These are phyloP conservation scores for Lepidurus packardi DNA, from an alignment of 1,140 invertebrate species.

Conservation along the genomic window DNA sequence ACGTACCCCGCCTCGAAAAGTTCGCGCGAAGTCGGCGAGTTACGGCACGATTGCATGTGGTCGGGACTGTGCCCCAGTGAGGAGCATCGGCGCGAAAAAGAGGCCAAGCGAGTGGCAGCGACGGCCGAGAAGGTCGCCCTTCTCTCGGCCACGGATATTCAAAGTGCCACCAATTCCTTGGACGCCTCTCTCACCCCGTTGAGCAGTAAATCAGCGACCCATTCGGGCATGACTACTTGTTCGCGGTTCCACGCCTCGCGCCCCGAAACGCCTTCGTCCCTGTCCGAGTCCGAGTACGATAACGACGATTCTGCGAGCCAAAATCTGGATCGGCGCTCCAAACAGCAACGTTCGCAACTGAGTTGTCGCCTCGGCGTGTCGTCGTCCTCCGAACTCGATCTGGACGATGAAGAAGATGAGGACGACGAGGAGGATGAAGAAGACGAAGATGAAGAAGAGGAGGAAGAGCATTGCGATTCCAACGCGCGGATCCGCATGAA, in stretches of 20 bases:
- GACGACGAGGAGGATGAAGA: constrained; percentile 46
- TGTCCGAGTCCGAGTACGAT: constrained; percentile 35
- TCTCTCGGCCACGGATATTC: not conserved
- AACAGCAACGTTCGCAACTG: constrained; percentile 28
- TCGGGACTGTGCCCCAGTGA: constrained; percentile 49
- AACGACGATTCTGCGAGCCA: constrained; percentile 30
- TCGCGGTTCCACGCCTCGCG: constrained; percentile 28
- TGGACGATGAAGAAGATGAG: constrained; percentile 39
- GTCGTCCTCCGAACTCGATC: constrained; percentile 39
- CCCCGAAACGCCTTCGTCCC: constrained; percentile 33
- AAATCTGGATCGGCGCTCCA: not conserved
- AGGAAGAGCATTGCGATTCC: constrained; percentile 37
- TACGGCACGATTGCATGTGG: constrained; percentile 63
- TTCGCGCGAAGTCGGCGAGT: constrained; percentile 40
- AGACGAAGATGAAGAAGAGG: constrained; percentile 42
- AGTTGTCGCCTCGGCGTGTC: constrained; percentile 33
- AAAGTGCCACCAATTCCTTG: not conserved
- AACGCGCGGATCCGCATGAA: constrained; percentile 40
- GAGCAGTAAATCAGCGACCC: not conserved
- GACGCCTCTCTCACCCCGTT: not conserved
- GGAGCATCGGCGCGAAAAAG: constrained; percentile 34
- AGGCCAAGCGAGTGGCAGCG: not conserved
- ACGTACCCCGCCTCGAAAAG: not conserved
- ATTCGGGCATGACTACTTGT: not conserved
- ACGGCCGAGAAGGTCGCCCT: not conserved